These are phyloP conservation scores for Pangasius sanitwongsei DNA, from an alignment of 2,797 vertebrate genomes.

Conservation along the genomic window DNA sequence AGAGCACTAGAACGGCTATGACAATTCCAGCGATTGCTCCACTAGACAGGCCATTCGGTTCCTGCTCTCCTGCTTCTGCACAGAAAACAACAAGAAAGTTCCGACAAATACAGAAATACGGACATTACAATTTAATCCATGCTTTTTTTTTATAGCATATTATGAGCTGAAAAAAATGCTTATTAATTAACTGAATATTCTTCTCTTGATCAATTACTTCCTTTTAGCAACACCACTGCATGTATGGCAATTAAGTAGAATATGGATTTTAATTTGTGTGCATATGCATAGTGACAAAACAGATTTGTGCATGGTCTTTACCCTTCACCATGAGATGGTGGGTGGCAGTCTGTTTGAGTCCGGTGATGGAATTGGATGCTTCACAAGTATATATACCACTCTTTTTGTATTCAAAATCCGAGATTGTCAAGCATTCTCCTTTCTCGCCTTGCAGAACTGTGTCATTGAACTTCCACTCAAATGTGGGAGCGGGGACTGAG, in stretches of 20 bases:
- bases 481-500: slow-evolving; percentile 61
- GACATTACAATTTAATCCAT: not conserved
- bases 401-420: slow-evolving; percentile 1
- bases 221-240: not conserved
- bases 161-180: not conserved
- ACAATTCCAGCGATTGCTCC: slow-evolving; percentile 78
- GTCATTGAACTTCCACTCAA: slow-evolving; percentile 72
- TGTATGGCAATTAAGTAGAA: not conserved
- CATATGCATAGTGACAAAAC: not conserved
- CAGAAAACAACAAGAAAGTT: not conserved
- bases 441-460: fast-evolving
- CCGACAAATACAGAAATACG: not conserved
- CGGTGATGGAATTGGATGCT: slow-evolving; percentile 66
- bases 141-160: not conserved
- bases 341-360: fast-evolving
- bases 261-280: not conserved
- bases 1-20: slow-evolving; percentile 66
- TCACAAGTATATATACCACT: slow-evolving; percentile 69
- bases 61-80: slow-evolving; percentile 61
- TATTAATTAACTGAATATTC: not conserved
- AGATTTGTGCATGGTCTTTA: slow-evolving; percentile 47
- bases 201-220: not conserved
- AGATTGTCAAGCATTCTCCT: fast-evolving
- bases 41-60: slow-evolving; percentile 65
- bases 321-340: slow-evolving; percentile 66